A percentile compares a stretch with the other conserved stretches of the same genome.
These are phyloP conservation scores for Dryadula phaetusa DNA, from an alignment of 2,888 invertebrate genomes.

Conservation along the genomic window DNA sequence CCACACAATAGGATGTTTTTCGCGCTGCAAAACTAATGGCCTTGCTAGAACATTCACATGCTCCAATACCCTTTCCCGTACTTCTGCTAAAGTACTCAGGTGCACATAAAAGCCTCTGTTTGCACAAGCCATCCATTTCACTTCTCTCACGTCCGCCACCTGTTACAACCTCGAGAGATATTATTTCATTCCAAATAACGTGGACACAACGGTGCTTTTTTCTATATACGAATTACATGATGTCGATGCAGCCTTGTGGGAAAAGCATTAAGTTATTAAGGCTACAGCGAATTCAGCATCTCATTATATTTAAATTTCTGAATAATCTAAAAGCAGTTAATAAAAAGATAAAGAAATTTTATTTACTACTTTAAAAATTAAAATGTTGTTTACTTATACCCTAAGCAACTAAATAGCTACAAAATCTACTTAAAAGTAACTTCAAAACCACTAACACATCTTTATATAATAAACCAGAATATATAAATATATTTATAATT, in stretches of 20 bases:
- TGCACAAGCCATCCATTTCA: conserved; percentile 99
- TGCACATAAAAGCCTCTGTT: conserved; percentile 99
- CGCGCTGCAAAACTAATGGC: conserved; percentile 94
- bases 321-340: conserved; percentile 15
- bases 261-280: conserved; percentile 34
- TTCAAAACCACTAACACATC: not conserved
- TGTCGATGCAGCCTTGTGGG: conserved; percentile 47
- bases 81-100: conserved; percentile 97
- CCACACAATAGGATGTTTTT: conserved; percentile 96
- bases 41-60: conserved; percentile 98
- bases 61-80: conserved; percentile 97
- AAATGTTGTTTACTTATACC: not conserved
- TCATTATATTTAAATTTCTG: not conserved
- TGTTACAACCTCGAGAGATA: conserved; percentile 54
- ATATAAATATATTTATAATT: too few species aligned
- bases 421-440: not conserved
- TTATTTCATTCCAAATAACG: conserved; percentile 46
- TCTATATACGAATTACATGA: conserved; percentile 37
- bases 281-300: conserved; percentile 27
- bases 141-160: conserved; percentile 95
- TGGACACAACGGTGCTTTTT: conserved; percentile 25
- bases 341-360: not conserved
- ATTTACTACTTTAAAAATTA: not conserved
- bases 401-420: not conserved
- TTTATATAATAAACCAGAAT: not conserved